phyloP scores from a whole-genome alignment of 2,113 vertebrate genomes.

The Hypocryptadius cinnamomeus region DNA sequence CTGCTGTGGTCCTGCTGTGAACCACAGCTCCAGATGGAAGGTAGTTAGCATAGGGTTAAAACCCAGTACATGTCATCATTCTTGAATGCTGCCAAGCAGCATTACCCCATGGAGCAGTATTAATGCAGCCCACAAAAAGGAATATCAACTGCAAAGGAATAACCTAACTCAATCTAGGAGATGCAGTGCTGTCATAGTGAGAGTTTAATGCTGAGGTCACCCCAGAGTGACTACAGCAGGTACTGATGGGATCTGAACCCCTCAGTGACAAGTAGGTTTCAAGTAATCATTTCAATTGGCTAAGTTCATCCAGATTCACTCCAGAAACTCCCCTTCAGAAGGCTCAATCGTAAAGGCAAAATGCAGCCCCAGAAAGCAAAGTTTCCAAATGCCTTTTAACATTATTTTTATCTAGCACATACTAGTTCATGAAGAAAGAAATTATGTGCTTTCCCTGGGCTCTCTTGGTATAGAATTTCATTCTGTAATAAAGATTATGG shows the following conservation, averaged over 20 bases:
- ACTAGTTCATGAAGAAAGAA: neutral
- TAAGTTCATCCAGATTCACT: neutral
- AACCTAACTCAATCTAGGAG: neutral
- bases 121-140: neutral
- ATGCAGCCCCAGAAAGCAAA: neutral
- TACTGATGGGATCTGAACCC: neutral
- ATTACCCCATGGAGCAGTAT: neutral
- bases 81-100: neutral
- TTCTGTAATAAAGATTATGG: neutral
- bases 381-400: neutral
- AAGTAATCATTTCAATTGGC: neutral
- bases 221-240: neutral
- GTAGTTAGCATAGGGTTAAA: neutral
- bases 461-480: neutral
- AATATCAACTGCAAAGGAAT: neutral
- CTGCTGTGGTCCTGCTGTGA: neutral
- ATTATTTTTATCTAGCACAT: neutral
- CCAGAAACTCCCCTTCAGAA: neutral
- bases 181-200: neutral
- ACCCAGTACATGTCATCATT: neutral
- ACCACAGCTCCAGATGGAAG: neutral
- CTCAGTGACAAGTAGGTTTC: neutral
- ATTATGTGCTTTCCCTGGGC: neutral
- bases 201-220: neutral
- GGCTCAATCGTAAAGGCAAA: neutral